Evolutionary conservation across 2,113 vertebrate species (phyloP).

Genomic region (Sminthopsis crassicaudata): DNA sequence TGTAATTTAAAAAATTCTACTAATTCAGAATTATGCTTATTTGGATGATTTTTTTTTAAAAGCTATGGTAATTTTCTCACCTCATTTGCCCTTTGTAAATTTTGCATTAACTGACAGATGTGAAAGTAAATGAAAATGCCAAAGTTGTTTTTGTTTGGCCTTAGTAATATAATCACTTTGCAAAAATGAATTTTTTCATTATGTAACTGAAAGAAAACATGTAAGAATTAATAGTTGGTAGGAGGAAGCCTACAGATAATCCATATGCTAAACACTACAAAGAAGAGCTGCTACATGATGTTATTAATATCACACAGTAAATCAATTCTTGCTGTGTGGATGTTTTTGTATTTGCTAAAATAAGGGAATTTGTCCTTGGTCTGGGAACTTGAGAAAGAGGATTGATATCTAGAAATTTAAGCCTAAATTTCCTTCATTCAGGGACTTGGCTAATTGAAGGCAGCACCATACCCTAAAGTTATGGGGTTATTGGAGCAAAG

Average conservation of each 20-base stretch:
- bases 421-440: background rate
- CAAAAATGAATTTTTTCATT: background rate
- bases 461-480: background rate
- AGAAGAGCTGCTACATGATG: background rate
- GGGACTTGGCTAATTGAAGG: background rate
- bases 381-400: background rate
- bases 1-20: background rate
- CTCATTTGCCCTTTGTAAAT: background rate
- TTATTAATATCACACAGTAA: background rate
- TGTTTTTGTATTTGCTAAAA: background rate
- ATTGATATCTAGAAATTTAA: background rate
- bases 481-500: background rate
- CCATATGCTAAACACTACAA: background rate
- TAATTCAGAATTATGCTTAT: background rate
- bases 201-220: slow-evolving; percentile 4
- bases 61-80: background rate
- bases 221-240: background rate
- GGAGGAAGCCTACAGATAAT: background rate
- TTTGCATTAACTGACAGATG: background rate
- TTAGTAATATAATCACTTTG: background rate
- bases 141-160: background rate
- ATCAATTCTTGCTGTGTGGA: background rate
- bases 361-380: background rate
- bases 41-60: background rate
- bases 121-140: background rate